Evolutionary conservation across 1,140 invertebrate genomes (phyloP), one percentile per base, ranked within the genome.

Genomic region (Brachionus manjavacas): DNA sequence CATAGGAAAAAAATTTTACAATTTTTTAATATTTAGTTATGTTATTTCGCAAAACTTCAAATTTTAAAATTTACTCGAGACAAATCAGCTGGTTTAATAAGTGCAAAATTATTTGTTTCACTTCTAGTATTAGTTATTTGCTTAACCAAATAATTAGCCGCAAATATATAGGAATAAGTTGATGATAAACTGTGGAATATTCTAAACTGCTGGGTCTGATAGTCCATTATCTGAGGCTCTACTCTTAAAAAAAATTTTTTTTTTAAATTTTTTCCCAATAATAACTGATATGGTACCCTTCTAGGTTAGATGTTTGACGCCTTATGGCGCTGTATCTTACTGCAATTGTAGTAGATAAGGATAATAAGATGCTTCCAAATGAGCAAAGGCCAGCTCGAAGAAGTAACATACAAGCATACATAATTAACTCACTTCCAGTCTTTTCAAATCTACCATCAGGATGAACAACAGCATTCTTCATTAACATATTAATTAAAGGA

Each of bases 341-440:
- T 14, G 91, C 94, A 86, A 96, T 96, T 6, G 94, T 95, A 12
- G 92, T 92, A 0, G 94, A 94, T 90, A 95, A 94, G 2, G 93
- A 92, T 84, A 96, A 91, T 85, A 55, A 83, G 4, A 74, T 9
- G 16, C 78, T 86, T 16, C 68, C 79, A 9, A 66, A 68, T 3
- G 86, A 85, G 16, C 64, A 72, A 39, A 97, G 90, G 28, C 94
- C 92, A 9, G 95, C 94, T 16, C 96, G 91, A 0, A 96, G 94
- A 89, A 96, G 95, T 89, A 97, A 94, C 96, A 98, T 97, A 0
- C 95, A 95, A 14, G 95, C 95, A 89, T 97, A 98, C 0, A 95
- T 93, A 0, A 97, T 90, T 88, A 96, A 96, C 64, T 93, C 93
- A 88, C 93, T 94, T 28, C 93, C 91, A 20, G 85, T 76, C 0